A percentile compares a stretch with the other conserved stretches of the same genome.
Conservation (phyloP, 2,113 vertebrate species). For the Rhineura floridana region DNA sequence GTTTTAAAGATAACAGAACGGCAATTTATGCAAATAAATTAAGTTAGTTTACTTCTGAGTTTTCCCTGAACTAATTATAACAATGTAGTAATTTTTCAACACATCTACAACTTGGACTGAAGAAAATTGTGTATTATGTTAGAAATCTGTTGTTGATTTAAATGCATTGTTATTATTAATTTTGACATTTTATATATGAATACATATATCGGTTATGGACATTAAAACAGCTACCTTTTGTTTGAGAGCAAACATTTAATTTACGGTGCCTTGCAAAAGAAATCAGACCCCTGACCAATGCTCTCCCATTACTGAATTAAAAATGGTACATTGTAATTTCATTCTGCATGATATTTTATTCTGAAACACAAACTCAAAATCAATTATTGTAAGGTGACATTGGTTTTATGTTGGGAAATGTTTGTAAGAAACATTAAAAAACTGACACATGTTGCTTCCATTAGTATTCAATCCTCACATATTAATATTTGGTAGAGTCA, state of each 20-base stretch:
- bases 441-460: too few relatives aligned
- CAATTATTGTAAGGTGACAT: too few relatives aligned
- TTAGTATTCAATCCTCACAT: too few relatives aligned
- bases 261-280: too few relatives aligned
- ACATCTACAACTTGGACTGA: conserved; percentile 78
- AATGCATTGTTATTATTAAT: conserved; percentile 77
- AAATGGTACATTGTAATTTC: too few relatives aligned
- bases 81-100: conserved; percentile 84
- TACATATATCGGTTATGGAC: conserved; percentile 67
- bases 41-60: conserved; percentile 88
- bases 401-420: too few relatives aligned
- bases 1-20: conserved; percentile 88
- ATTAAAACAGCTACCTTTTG: conserved; percentile 65
- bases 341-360: too few relatives aligned
- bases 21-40: conserved; percentile 90
- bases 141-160: conserved; percentile 73
- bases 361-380: too few relatives aligned
- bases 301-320: too few relatives aligned
- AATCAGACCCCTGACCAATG: too few relatives aligned
- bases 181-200: conserved; percentile 77
- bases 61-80: conserved; percentile 87
- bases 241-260: conserved; percentile 67
- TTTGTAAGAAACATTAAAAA: too few relatives aligned
- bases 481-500: too few relatives aligned
- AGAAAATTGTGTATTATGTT: conserved; percentile 72